Percentiles rank a stretch among this genome's conserved stretches.
Conservation (phyloP, 2,888 invertebrate genomes). For the Limnephilus marmoratus region DNA sequence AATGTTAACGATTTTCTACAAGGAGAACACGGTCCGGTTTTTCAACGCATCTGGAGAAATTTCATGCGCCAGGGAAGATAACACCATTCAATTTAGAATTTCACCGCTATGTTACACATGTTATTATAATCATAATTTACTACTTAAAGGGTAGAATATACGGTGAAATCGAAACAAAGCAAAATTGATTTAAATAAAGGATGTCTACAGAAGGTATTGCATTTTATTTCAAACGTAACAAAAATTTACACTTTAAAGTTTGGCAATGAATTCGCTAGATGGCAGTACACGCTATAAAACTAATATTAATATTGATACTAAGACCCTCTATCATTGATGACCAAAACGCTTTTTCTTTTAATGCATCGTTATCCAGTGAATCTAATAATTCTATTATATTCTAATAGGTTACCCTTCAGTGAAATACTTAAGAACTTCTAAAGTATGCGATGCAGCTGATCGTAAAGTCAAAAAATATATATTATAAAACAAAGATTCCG, state of each 20-base stretch:
- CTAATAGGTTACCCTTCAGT: not conserved
- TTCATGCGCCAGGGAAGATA: not conserved
- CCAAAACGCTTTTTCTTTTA: not conserved
- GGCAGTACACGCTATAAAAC: not conserved
- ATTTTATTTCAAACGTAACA: not conserved
- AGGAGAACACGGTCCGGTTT: constrained; percentile 43
- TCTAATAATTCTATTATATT: not conserved
- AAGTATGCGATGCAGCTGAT: too few species aligned
- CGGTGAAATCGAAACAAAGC: too few species aligned
- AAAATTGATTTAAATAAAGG: too few species aligned
- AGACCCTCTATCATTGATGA: not conserved
- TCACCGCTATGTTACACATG: not conserved
- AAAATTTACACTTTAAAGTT: not conserved
- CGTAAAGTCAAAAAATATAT: too few species aligned
- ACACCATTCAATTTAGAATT: not conserved
- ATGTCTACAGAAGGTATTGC: not conserved
- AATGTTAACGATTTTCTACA: constrained; percentile 63
- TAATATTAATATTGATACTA: not conserved
- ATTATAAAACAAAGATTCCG: too few species aligned
- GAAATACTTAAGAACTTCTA: not conserved
- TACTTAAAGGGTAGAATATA: too few species aligned
- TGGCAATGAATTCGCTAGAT: not conserved
- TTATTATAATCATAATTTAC: not conserved
- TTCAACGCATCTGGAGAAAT: constrained; percentile 32
- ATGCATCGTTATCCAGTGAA: not conserved